Evolutionary conservation across 2,113 vertebrate species (phyloP), one percentile per base, ranked within the genome.

Genomic region (Acanthochromis polyacanthus): DNA sequence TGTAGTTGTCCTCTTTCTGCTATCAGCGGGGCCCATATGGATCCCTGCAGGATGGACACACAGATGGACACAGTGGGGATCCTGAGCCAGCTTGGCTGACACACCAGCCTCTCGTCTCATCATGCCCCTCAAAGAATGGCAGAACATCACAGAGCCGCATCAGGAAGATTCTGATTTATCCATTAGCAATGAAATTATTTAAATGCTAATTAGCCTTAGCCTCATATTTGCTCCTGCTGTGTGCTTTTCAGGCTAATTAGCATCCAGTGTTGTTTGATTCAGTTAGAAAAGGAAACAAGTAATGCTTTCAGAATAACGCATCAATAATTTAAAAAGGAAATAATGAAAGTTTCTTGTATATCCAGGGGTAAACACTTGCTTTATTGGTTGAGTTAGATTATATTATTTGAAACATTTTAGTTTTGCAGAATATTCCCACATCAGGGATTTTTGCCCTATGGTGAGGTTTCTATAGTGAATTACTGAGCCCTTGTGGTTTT

Each of bases 61-160:
- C 92, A 93, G 92, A 93, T 91, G 91, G 91, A 83, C 91, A 38
- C 91, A 66, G 89, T 77, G 75, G 89, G 89, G 84, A 51, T 80
- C 75, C 59, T 3, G 61, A 51, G 68, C 40, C 76, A 46, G 87
- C 52, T 82, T 73, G 80, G 82, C 86, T 63, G 70, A 65, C 66
- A 71, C 69, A 5, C 66, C 71, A 64, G 74, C 63, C 69, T 67
- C 25, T 40, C 65, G 3, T 83, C 79, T 83, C 82, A 81, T 82
- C 71, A 55, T 75, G 50, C 62, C 63, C 69, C 80, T 78, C 81
- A 16, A 75, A 82, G 66, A 56, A 83, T 91, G 90, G 90, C 90
- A 88, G 56, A 77, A 88, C 91, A 88, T 89, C 88, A 88, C 85
- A 90, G 4, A 64, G 55, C 71, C 80, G 48, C 91, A 88, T 90